Conservation (phyloP, 1,140 invertebrate genomes). For the Teleopsis dalmanni region DNA sequence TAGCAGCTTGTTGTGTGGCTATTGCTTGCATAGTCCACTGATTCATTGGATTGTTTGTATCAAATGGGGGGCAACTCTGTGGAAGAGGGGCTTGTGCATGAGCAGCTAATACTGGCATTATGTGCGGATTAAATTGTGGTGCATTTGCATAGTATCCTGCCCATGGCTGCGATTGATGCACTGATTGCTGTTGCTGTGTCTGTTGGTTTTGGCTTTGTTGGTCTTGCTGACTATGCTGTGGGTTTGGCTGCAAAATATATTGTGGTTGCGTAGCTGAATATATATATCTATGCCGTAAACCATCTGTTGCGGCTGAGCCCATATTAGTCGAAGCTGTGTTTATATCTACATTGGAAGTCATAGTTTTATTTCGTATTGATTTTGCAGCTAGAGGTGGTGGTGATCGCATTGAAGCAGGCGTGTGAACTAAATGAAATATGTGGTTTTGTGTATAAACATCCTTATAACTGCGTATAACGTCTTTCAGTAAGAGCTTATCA, state of each 20-base stretch:
- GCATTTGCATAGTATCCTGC: too few relatives aligned
- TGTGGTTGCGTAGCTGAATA: conserved; percentile 5
- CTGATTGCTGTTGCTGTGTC: conserved; percentile 4
- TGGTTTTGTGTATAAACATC: conserved; percentile 56
- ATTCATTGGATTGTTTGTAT: conserved; percentile 7
- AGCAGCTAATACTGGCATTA: too few relatives aligned
- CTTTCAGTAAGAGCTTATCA: conserved; percentile 68
- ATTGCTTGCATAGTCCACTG: conserved; percentile 20
- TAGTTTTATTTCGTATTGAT: conserved; percentile 22
- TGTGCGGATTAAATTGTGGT: background rate
- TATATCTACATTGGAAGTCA: too few relatives aligned
- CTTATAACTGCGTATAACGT: conserved; percentile 69
- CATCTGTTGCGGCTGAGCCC: conserved; percentile 24
- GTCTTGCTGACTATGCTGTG: too few relatives aligned
- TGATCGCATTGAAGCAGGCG: too few relatives aligned
- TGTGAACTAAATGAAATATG: conserved; percentile 77
- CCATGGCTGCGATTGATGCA: too few relatives aligned
- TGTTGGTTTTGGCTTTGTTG: conserved; percentile 12
- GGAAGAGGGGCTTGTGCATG: background rate
- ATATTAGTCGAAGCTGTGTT: conserved; percentile 16
- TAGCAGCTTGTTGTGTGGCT: conserved; percentile 51
- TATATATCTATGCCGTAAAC: conserved; percentile 43
- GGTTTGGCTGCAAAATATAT: background rate
- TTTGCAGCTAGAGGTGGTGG: too few relatives aligned
- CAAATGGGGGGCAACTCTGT: conserved; percentile 3